These are phyloP conservation scores for Eustalomyia histrio DNA, from an alignment of 2,888 invertebrate species.

Conservation along the genomic window DNA sequence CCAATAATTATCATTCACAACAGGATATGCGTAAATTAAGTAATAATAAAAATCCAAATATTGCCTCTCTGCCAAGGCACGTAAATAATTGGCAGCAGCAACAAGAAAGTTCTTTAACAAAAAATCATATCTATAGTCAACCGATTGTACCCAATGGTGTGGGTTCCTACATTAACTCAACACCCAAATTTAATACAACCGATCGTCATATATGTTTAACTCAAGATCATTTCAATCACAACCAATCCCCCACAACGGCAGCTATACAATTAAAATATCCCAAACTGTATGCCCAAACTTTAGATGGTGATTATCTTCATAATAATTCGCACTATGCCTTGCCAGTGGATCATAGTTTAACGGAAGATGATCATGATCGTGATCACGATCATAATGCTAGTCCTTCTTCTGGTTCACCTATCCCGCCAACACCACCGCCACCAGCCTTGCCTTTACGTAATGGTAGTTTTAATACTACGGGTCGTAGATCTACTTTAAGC, in stretches of 20 bases:
- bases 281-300: constrained; percentile 53
- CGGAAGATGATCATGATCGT: not conserved
- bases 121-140: constrained; percentile 76
- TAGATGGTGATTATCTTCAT: constrained; percentile 75
- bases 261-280: constrained; percentile 62
- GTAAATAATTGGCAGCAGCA: constrained; percentile 61
- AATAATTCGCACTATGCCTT: constrained; percentile 78
- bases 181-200: constrained; percentile 68
- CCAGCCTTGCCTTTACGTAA: constrained; percentile 78
- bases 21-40: constrained; percentile 75
- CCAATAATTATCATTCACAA: constrained; percentile 70
- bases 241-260: constrained; percentile 63
- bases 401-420: constrained; percentile 76
- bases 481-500: constrained; percentile 74
- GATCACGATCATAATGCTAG: constrained; percentile 63
- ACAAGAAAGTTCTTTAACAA: constrained; percentile 72
- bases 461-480: constrained; percentile 75
- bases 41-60: constrained; percentile 71
- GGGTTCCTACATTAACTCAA: constrained; percentile 49
- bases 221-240: constrained; percentile 78
- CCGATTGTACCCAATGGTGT: constrained; percentile 73
- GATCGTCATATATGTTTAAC: constrained; percentile 75
- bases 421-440: constrained; percentile 75
- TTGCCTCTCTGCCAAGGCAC: constrained; percentile 71
- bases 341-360: constrained; percentile 75